Conservation (phyloP, 2,888 invertebrate genomes). For the Sesia bembeciformis region DNA sequence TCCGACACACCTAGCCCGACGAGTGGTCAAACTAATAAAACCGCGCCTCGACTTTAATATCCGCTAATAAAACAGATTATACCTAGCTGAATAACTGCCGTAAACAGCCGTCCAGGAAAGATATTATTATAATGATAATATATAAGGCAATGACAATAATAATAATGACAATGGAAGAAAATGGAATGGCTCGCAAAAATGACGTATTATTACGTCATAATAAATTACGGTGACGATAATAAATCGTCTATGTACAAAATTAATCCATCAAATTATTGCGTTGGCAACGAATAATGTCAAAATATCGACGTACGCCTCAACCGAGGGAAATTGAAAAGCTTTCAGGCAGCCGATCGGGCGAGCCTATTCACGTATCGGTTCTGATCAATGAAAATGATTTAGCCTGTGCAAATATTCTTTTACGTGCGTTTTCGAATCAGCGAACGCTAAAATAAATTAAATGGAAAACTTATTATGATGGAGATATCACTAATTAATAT, state of each 20-base stretch:
- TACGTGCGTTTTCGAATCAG: constrained; percentile 1
- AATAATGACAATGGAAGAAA: too few relatives aligned
- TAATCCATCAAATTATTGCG: constrained; percentile 1
- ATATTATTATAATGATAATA: too few relatives aligned
- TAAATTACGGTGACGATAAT: too few relatives aligned
- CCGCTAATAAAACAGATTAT: constrained; percentile 46
- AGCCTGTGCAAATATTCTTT: constrained; percentile 28
- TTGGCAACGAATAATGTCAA: constrained; percentile 17
- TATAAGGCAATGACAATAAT: too few relatives aligned
- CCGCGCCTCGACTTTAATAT: constrained; percentile 36
- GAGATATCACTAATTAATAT: too few relatives aligned
- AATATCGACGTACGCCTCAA: constrained; percentile 14
- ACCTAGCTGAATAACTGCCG: too few relatives aligned
- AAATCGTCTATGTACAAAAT: not conserved
- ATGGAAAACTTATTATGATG: too few relatives aligned
- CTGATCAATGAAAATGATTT: constrained; percentile 25
- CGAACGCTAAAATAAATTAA: not conserved
- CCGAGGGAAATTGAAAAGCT: constrained; percentile 31
- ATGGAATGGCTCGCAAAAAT: too few relatives aligned
- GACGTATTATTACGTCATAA: too few relatives aligned
- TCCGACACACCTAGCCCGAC: constrained; percentile 33
- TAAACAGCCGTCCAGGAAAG: too few relatives aligned
- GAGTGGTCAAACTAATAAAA: constrained; percentile 41
- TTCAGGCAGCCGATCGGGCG: constrained; percentile 25
- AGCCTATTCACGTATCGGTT: constrained; percentile 25